Conservation (phyloP, 2,888 invertebrate species). For the Stegana nigrithorax region DNA sequence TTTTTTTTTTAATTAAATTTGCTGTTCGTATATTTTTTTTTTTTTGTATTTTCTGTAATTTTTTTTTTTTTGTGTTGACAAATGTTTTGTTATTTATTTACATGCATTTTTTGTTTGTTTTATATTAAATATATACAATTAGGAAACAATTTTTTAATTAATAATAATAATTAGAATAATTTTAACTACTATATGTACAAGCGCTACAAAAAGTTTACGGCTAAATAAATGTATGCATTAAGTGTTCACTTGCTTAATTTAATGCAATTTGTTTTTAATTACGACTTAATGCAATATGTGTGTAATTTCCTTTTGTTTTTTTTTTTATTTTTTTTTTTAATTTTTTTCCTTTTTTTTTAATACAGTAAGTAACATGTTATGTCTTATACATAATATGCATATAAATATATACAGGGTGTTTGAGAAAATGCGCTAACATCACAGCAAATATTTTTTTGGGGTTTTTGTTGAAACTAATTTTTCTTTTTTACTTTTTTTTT, state of each 20-base stretch:
- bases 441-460: conserved; percentile 64
- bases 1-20: background rate
- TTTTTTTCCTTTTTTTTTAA: background rate
- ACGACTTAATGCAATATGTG: background rate
- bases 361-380: too few species aligned
- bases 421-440: conserved; percentile 67
- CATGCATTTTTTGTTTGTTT: background rate
- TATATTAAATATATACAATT: conserved; percentile 47
- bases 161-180: too few species aligned
- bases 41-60: background rate
- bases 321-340: background rate
- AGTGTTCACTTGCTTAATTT: background rate
- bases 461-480: background rate
- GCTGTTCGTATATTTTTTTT: background rate
- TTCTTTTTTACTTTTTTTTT: background rate
- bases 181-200: conserved; percentile 13
- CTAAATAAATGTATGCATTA: too few species aligned
- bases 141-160: conserved; percentile 50
- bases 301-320: too few species aligned
- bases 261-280: background rate
- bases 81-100: background rate
- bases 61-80: background rate
- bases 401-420: conserved; percentile 38
- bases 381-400: conserved; percentile 10
- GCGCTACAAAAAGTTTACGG: background rate